These are phyloP conservation scores for Agrotis segetum DNA, from an alignment of 2,888 invertebrate species.

Conservation along the genomic window DNA sequence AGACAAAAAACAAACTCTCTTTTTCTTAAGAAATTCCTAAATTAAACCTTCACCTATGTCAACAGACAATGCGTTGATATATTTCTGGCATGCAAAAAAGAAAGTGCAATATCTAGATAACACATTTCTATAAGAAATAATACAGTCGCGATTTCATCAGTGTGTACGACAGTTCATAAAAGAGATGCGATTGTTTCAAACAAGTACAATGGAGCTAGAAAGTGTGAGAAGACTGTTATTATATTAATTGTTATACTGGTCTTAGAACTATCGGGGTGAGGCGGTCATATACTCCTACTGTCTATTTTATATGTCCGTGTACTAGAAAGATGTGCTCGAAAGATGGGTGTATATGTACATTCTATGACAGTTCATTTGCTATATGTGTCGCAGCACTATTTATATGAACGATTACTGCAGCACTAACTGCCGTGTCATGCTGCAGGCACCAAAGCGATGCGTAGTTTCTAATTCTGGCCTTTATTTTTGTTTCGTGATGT, in stretches of 20 bases:
- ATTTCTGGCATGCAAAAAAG: conserved; percentile 45
- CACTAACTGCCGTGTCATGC: conserved; percentile 30
- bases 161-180: conserved; percentile 72
- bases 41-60: conserved; percentile 19
- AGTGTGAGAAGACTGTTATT: conserved; percentile 87
- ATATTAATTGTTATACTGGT: conserved; percentile 82
- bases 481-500: conserved; percentile 48
- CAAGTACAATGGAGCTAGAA: conserved; percentile 86
- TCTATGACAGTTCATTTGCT: conserved; percentile 46
- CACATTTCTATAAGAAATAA: conserved; percentile 64
- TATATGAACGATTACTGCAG: conserved; percentile 26
- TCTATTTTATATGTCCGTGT: conserved; percentile 54
- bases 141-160: conserved; percentile 75
- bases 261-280: conserved; percentile 62
- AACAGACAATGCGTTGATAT: conserved; percentile 39
- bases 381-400: conserved; percentile 48
- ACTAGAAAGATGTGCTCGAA: conserved; percentile 66
- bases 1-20: too few relatives aligned
- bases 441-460: conserved; percentile 31
- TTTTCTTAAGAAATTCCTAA: not conserved
- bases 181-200: conserved; percentile 84
- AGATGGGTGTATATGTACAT: conserved; percentile 54
- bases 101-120: conserved; percentile 61
- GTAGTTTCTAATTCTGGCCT: conserved; percentile 50
- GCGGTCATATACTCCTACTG: conserved; percentile 41